A percentile compares a stretch with the other conserved stretches of the same genome.
Conservation (phyloP, 2,113 vertebrate species). For the Raja brachyura region DNA sequence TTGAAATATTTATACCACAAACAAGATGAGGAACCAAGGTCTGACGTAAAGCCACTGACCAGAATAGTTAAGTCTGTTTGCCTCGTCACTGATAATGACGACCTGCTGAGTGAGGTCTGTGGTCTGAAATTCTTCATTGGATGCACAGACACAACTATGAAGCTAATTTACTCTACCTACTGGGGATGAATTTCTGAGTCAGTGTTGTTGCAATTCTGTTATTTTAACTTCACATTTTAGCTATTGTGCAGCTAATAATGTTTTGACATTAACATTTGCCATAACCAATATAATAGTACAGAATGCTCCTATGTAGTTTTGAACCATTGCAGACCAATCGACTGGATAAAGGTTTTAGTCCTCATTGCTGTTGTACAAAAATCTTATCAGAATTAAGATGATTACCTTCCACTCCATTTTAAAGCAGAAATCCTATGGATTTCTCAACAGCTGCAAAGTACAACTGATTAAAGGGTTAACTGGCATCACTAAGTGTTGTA, state of each 20-base stretch:
- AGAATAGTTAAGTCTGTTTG: too few relatives aligned
- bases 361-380: too few relatives aligned
- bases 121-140: too few relatives aligned
- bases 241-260: background rate
- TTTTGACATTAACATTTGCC: background rate
- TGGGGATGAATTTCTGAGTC: too few relatives aligned
- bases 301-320: background rate
- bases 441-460: conserved; percentile 2
- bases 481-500: background rate
- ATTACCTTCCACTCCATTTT: background rate
- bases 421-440: background rate
- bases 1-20: background rate
- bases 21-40: background rate
- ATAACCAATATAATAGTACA: background rate
- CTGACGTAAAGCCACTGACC: background rate
- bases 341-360: background rate
- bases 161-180: too few relatives aligned
- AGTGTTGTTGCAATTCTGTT: background rate
- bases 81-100: too few relatives aligned
- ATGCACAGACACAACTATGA: too few relatives aligned
- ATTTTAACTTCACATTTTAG: background rate
- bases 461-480: background rate
- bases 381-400: too few relatives aligned
- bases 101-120: too few relatives aligned
- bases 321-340: background rate